Conservation (phyloP, 2,888 invertebrate species). For the Cosmia trapezina region DNA sequence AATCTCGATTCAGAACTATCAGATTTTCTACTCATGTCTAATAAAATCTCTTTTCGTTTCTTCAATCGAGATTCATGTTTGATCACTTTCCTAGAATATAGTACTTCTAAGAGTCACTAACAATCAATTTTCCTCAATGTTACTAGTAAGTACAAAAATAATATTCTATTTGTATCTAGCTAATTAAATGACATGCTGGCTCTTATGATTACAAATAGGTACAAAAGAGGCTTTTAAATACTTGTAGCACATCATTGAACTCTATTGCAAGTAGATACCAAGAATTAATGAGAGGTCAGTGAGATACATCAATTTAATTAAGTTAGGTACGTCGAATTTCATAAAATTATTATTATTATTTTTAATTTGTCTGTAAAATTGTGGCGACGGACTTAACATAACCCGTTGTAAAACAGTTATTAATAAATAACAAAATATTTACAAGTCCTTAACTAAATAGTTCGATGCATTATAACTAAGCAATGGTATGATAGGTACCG, state of each 20-base stretch:
- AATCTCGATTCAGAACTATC: not conserved
- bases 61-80: not conserved
- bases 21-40: not conserved
- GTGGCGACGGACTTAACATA: constrained; percentile 33
- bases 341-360: not conserved
- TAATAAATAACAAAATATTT: constrained; percentile 69
- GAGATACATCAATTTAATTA: not conserved
- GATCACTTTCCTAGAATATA: not conserved
- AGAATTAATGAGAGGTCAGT: not conserved
- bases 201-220: constrained; percentile 9
- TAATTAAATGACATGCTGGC: constrained; percentile 47
- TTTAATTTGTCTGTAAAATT: constrained; percentile 11
- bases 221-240: constrained; percentile 1
- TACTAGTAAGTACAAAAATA: constrained; percentile 33
- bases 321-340: not conserved
- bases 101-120: not conserved
- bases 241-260: not conserved
- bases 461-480: constrained; percentile 61
- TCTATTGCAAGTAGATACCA: not conserved
- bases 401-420: constrained; percentile 52
- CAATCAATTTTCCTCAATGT: constrained; percentile 7
- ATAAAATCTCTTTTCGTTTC: not conserved
- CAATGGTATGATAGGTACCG: constrained; percentile 65
- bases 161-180: constrained; percentile 13
- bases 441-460: constrained; percentile 56